phyloP scores from a whole-genome alignment of 2,113 vertebrate species.

The Cephalopholis sonnerati region DNA sequence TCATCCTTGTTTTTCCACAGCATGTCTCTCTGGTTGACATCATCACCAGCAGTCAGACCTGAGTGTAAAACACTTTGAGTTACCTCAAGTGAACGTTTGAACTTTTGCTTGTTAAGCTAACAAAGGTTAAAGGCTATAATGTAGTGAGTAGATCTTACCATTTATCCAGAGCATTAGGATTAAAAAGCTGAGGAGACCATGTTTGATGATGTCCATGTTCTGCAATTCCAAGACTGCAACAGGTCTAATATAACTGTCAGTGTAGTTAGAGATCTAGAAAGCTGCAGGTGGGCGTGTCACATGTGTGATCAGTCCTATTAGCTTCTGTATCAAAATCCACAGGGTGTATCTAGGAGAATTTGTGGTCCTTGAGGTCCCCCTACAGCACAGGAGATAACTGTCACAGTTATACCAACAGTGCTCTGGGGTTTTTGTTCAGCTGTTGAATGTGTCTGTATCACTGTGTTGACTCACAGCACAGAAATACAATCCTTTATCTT shows the following conservation, averaged over 20 bases:
- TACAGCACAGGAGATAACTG: not conserved
- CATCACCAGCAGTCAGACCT: not conserved
- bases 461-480: too few species aligned
- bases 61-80: not conserved
- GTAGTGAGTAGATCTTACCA: not conserved
- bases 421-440: not conserved
- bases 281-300: not conserved
- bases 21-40: conserved; percentile 33
- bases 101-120: not conserved
- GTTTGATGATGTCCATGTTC: conserved; percentile 1
- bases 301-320: not conserved
- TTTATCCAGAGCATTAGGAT: not conserved
- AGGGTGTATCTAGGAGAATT: not conserved
- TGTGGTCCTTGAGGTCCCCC: conserved; percentile 5
- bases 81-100: not conserved
- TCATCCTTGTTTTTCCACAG: not conserved
- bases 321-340: not conserved
- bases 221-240: not conserved
- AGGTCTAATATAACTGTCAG: not conserved
- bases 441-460: too few species aligned
- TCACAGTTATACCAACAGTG: not conserved
- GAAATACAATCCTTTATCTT: too few species aligned
- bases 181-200: not conserved
- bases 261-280: not conserved
- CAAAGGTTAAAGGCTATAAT: not conserved